Percentiles rank a stretch among this genome's conserved stretches.
Conservation (phyloP, 53 echinoderm and acorn worm genomes). For the Holothuria scabra region DNA sequence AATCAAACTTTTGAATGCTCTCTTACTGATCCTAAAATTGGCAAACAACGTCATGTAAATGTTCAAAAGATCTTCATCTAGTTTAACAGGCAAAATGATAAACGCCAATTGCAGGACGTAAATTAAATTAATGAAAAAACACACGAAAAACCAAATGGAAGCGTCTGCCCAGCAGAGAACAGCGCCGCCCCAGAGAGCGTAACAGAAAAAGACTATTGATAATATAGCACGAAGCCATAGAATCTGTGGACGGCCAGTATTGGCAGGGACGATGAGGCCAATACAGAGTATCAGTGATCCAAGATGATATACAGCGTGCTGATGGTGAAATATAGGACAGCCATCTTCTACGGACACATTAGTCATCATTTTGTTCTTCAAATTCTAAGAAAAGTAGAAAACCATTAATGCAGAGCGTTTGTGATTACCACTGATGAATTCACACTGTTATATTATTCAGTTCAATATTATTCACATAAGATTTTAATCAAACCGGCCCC, state of each 20-base stretch:
- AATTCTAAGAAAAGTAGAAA: too few relatives aligned
- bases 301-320: conserved; percentile 84
- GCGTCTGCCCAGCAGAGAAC: conserved; percentile 90
- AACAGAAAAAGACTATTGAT: conserved; percentile 68
- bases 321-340: conserved; percentile 21
- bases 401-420: too few relatives aligned
- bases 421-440: too few relatives aligned
- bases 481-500: neutral
- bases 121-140: conserved; percentile 64
- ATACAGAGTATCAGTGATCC: conserved; percentile 76
- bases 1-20: conserved; percentile 74
- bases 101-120: conserved; percentile 79
- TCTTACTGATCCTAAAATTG: conserved; percentile 80
- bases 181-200: conserved; percentile 81
- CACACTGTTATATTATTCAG: too few relatives aligned
- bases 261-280: conserved; percentile 89
- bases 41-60: conserved; percentile 75
- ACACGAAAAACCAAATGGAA: conserved; percentile 74
- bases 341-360: too few relatives aligned
- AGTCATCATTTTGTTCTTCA: too few relatives aligned
- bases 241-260: conserved; percentile 74
- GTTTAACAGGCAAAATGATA: conserved; percentile 64
- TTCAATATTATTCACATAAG: too few relatives aligned
- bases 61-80: conserved; percentile 84
- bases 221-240: conserved; percentile 82